phyloP scores from a whole-genome alignment of 2,888 invertebrate genomes.

The Meta bourneti region DNA sequence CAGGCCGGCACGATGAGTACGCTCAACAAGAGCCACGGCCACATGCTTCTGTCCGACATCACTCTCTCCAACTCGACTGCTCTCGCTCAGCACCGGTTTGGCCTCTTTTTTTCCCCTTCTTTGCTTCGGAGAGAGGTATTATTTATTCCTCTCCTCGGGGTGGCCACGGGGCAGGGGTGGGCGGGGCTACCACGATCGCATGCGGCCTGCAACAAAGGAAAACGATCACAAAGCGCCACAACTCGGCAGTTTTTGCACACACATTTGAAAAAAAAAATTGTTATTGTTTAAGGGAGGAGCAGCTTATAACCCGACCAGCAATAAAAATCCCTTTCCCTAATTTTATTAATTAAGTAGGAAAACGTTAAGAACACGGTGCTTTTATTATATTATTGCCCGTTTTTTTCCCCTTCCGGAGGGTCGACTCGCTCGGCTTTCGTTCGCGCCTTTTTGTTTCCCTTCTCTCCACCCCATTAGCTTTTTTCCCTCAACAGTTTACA shows the following conservation, averaged over 20 bases:
- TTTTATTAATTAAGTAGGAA: constrained; percentile 69
- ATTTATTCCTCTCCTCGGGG: background rate
- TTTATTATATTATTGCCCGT: constrained; percentile 1
- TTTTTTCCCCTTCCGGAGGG: background rate
- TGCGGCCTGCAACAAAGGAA: constrained; percentile 45
- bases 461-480: background rate
- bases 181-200: constrained; percentile 47
- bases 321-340: constrained; percentile 54
- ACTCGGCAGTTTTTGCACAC: constrained; percentile 12
- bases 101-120: background rate
- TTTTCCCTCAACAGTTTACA: background rate
- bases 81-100: constrained; percentile 4
- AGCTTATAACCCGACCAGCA: background rate
- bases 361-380: constrained; percentile 1
- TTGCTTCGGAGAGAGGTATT: background rate
- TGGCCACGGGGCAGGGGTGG: constrained; percentile 50
- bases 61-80: constrained; percentile 6
- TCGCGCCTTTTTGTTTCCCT: constrained; percentile 25
- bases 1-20: constrained; percentile 30
- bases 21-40: constrained; percentile 6
- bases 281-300: constrained; percentile 6
- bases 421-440: background rate
- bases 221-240: constrained; percentile 41
- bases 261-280: background rate
- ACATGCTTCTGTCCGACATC: constrained; percentile 27